Evolutionary conservation across 2,797 vertebrate genomes (phyloP).

Genomic region (Galaxias olidus): DNA sequence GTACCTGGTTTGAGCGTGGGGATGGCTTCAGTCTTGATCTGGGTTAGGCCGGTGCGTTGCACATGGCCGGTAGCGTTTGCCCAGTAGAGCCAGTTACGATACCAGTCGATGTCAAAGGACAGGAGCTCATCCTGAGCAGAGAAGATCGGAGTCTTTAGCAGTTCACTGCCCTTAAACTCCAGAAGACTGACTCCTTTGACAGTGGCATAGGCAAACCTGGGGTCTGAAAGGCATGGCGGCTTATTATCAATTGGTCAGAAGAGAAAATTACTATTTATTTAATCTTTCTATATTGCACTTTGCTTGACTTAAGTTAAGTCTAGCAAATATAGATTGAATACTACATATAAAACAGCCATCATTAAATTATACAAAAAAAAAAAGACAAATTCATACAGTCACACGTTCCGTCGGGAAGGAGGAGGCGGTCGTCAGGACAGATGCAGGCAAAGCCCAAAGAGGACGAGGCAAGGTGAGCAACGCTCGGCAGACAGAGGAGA

Average conservation of each 20-base stretch:
- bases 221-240: slow-evolving; percentile 59
- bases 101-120: slow-evolving; percentile 87
- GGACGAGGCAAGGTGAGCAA: slow-evolving; percentile 49
- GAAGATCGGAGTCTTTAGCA: slow-evolving; percentile 59
- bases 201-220: slow-evolving; percentile 75
- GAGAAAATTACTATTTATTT: not conserved
- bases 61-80: slow-evolving; percentile 76
- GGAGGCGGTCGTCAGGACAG: slow-evolving; percentile 79
- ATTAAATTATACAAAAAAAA: too few species aligned
- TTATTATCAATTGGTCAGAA: not conserved
- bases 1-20: slow-evolving; percentile 77
- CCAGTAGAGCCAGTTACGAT: slow-evolving; percentile 81
- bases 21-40: slow-evolving; percentile 66
- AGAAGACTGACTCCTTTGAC: slow-evolving; percentile 65
- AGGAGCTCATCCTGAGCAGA: slow-evolving; percentile 66
- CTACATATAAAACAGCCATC: too few species aligned
- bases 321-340: too few species aligned
- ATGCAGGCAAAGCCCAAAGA: slow-evolving; percentile 78
- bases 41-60: slow-evolving; percentile 63
- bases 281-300: too few species aligned
- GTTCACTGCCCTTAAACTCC: slow-evolving; percentile 67
- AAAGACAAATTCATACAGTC: slow-evolving; percentile 70
- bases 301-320: too few species aligned
- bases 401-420: slow-evolving; percentile 77
- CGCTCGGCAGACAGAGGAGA: slow-evolving; percentile 83